Conservation (phyloP, 2,888 invertebrate genomes). For the Phyto melanocephala region DNA sequence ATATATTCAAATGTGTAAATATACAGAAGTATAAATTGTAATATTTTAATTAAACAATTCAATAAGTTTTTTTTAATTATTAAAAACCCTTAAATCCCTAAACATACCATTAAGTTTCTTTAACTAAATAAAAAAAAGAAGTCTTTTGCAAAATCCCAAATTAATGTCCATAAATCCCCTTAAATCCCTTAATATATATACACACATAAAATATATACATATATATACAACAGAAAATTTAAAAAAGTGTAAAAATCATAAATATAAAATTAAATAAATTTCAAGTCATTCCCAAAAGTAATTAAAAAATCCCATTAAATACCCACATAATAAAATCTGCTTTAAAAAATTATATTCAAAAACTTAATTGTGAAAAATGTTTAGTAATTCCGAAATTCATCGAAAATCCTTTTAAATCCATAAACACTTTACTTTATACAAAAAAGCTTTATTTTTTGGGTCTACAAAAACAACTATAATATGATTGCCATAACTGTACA, state of each 20-base stretch:
- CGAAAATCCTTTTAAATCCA: not conserved
- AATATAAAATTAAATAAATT: too few relatives aligned
- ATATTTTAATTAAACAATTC: too few relatives aligned
- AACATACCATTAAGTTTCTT: not conserved
- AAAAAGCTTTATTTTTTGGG: not conserved
- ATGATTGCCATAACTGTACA: too few relatives aligned
- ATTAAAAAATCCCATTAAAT: not conserved
- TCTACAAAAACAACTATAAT: too few relatives aligned
- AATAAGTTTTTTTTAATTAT: too few relatives aligned
- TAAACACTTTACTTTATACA: not conserved
- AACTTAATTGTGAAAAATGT: too few relatives aligned
- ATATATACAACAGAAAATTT: not conserved
- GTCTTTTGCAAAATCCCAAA: not conserved
- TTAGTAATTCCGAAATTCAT: too few relatives aligned
- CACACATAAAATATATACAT: not conserved
- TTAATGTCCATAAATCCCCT: not conserved
- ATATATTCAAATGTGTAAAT: too few relatives aligned
- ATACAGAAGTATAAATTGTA: too few relatives aligned
- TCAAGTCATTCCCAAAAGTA: conserved; percentile 4
- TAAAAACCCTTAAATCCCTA: not conserved
- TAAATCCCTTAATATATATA: not conserved
- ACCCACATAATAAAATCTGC: not conserved
- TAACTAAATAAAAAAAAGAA: not conserved
- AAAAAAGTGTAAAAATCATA: not conserved
- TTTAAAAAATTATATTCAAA: too few relatives aligned